Evolutionary conservation across 2,113 vertebrate genomes (phyloP).

Genomic region (Petroica traversi): DNA sequence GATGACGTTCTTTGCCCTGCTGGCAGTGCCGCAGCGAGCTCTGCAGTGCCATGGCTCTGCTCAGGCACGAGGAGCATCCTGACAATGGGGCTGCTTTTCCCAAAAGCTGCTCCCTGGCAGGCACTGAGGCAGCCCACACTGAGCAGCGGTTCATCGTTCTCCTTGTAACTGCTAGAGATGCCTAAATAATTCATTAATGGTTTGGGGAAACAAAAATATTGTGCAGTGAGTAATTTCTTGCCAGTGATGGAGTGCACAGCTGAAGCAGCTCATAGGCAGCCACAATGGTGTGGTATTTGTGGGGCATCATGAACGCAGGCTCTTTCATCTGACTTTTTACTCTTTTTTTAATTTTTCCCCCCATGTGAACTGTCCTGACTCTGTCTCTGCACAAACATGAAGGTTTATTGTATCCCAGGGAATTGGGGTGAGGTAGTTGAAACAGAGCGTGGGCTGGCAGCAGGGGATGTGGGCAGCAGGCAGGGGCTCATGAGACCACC

Average conservation of each 20-base stretch:
- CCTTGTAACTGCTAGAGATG: neutral
- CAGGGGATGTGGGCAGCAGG: neutral
- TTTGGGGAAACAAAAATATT: slow-evolving; percentile 45
- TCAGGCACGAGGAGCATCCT: fast-evolving
- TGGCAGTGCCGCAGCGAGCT: fast-evolving
- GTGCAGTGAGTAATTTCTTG: slow-evolving; percentile 9
- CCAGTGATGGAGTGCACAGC: neutral
- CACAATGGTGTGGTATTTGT: fast-evolving
- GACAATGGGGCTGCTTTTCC: neutral
- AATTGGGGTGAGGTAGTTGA: neutral
- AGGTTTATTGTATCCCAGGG: neutral
- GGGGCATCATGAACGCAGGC: neutral
- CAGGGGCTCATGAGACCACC: neutral
- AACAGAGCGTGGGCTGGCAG: neutral
- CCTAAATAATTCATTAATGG: slow-evolving; percentile 56
- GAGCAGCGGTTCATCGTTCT: neutral
- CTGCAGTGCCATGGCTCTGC: neutral
- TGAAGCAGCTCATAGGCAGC: neutral
- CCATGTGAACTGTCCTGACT: neutral
- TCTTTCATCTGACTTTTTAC: neutral
- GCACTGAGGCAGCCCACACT: neutral
- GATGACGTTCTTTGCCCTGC: fast-evolving
- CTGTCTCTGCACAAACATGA: neutral
- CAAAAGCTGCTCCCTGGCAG: neutral
- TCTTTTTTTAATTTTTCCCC: neutral